Evolutionary conservation across 2,113 vertebrate genomes (phyloP), one percentile per base, ranked within the genome.

Genomic region (Potamarius usumacintae): DNA sequence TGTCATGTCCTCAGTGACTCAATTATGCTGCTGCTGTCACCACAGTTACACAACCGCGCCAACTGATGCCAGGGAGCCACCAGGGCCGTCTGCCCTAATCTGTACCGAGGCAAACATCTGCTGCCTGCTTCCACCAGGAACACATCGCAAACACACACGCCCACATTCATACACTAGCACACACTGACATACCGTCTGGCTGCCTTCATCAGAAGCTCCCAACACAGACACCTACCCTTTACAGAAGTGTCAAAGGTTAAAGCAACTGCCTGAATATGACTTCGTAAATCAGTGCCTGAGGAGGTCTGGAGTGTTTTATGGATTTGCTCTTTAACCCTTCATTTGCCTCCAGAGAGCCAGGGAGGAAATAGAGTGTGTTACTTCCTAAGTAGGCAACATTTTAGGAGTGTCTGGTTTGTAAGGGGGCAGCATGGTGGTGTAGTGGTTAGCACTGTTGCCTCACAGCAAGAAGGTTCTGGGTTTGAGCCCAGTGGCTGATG

Each of bases 101-200:
- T 90, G 84, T 82, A 81, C 84, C 27, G 57, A 87, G 77, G 84
- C 84, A 84, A 90, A 90, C 84, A 86, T 90, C 84, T 88, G 84
- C 84, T 86, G 83, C 52, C 69, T 65, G 78, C 83, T 83, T 83
- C 52, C 58, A 90, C 60, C 67, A 83, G 89, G 79, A 88, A 83
- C 85, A 84, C 82, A 60, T 27, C 12, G 20, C 63, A 42, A 34
- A 83, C 71, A 87, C 76, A 42, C 88, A 63, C 67, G 76, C 78
- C 82, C 83, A 71, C 58, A 87, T 48, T 14, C 18, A 1, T 67
- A 85, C 78, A 82, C 48, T 55, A 65, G 57, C 15, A 50, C 84
- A 82, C 57, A 82, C n/a, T 65, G 18, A 48, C 67, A 25, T 53
- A 57, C 60, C 0, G 6, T 27, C 42, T 52, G 42, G 15, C 11